phyloP scores from a whole-genome alignment of 2,113 vertebrate species.

The Willisornis vidua region DNA sequence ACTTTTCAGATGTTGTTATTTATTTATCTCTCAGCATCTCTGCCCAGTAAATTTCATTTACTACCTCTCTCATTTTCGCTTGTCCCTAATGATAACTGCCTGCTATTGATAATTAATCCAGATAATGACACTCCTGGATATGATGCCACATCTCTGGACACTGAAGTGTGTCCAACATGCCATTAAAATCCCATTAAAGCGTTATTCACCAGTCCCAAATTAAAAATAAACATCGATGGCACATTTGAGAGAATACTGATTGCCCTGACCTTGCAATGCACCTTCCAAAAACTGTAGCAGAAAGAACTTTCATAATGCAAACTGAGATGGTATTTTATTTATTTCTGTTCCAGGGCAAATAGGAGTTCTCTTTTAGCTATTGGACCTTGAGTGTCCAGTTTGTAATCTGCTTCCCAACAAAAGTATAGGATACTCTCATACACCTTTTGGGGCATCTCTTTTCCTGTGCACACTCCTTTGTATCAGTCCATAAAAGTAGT shows the following conservation, averaged over 20 bases:
- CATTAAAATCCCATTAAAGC: conserved; percentile 80
- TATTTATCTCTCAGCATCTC: conserved; percentile 20
- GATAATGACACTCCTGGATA: conserved; percentile 74
- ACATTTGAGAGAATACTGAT: conserved; percentile 68
- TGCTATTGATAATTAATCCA: conserved; percentile 78
- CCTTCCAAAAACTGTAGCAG: conserved; percentile 24
- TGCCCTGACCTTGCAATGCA: conserved; percentile 70
- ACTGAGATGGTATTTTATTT: background rate
- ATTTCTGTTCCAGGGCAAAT: background rate
- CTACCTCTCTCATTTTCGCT: conserved; percentile 57
- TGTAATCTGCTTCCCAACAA: background rate
- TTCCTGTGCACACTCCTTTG: background rate
- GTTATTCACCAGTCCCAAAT: conserved; percentile 77
- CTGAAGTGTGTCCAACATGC: conserved; percentile 77
- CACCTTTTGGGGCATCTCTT: background rate
- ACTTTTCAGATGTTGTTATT: conserved; percentile 11
- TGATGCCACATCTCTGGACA: conserved; percentile 75
- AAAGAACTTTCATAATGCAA: background rate
- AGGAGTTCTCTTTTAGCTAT: background rate
- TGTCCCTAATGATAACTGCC: conserved; percentile 67
- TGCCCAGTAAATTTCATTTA: conserved; percentile 61
- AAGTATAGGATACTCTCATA: background rate
- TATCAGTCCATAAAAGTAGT: background rate
- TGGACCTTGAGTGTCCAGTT: background rate
- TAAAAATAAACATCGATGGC: conserved; percentile 72